A percentile compares a stretch with the other conserved stretches of the same genome.
Conservation (phyloP, 2,888 invertebrate species). For the Taenaris catops region DNA sequence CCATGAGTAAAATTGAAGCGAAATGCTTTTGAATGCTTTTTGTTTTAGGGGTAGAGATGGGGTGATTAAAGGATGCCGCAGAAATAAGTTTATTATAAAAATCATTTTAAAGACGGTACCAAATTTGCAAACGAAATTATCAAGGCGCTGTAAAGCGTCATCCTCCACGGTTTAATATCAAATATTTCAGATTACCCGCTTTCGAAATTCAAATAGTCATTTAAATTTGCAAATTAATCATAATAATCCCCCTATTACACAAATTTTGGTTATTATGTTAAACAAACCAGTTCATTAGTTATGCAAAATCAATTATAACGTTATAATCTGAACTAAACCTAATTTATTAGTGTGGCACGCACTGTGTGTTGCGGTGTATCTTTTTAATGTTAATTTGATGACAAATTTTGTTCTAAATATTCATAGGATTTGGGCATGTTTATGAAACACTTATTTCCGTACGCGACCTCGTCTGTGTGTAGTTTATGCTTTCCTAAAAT, state of each 20-base stretch:
- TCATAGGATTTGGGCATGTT: background rate
- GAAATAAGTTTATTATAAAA: no score
- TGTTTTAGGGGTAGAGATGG: no score
- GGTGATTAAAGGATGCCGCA: no score
- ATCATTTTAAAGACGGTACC: no score
- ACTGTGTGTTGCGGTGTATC: conserved; percentile 9
- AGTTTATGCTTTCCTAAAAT: no score
- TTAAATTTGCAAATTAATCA: conserved; percentile 6
- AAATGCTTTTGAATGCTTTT: no score
- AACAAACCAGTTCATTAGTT: conserved; percentile 20
- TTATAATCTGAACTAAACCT: conserved; percentile 13
- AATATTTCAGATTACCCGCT: background rate
- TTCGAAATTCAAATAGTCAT: background rate
- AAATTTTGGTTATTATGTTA: conserved; percentile 7
- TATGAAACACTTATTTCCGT: no score
- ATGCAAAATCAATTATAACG: conserved; percentile 22
- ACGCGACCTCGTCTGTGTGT: no score
- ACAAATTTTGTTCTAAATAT: conserved; percentile 5
- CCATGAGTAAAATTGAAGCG: no score
- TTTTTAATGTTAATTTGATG: conserved; percentile 12
- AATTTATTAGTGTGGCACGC: conserved; percentile 15
- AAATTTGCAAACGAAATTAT: no score
- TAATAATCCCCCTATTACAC: conserved; percentile 4
- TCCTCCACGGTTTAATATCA: no score
- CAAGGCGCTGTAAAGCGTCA: no score